Evolutionary conservation across 2,797 vertebrate species (phyloP).

Genomic region (Thunnus albacares): DNA sequence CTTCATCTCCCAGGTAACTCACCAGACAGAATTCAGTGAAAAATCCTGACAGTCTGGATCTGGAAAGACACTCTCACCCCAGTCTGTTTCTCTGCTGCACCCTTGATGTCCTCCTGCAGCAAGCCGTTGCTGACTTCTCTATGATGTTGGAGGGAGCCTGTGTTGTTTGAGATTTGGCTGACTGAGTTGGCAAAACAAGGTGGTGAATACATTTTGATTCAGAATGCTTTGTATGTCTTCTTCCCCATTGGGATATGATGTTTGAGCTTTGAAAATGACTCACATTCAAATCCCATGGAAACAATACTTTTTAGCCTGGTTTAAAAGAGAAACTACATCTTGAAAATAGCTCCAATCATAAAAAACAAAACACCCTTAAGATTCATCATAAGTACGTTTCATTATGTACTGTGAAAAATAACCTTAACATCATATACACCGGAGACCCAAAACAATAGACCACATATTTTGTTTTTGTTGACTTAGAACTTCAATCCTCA

Average conservation of each 20-base stretch:
- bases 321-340: constrained; percentile 80
- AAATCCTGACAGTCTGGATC: constrained; percentile 80
- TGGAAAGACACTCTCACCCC: constrained; percentile 79
- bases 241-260: constrained; percentile 74
- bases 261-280: constrained; percentile 82
- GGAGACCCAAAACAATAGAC: constrained; percentile 79
- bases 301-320: constrained; percentile 76
- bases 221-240: constrained; percentile 77
- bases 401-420: constrained; percentile 76
- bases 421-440: constrained; percentile 81
- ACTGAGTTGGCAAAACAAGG: constrained; percentile 85
- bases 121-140: constrained; percentile 76
- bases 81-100: constrained; percentile 74
- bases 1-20: constrained; percentile 81
- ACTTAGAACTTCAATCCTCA: constrained; percentile 80
- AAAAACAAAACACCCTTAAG: constrained; percentile 80
- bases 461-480: constrained; percentile 80
- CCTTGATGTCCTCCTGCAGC: constrained; percentile 82
- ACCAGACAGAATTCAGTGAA: constrained; percentile 73
- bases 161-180: constrained; percentile 85
- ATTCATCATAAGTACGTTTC: constrained; percentile 77
- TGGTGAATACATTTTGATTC: constrained; percentile 82
- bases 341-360: constrained; percentile 79
- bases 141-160: constrained; percentile 83
- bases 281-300: constrained; percentile 81